Conservation (phyloP, 1,140 invertebrate genomes). For the Penaeus vannamei region DNA sequence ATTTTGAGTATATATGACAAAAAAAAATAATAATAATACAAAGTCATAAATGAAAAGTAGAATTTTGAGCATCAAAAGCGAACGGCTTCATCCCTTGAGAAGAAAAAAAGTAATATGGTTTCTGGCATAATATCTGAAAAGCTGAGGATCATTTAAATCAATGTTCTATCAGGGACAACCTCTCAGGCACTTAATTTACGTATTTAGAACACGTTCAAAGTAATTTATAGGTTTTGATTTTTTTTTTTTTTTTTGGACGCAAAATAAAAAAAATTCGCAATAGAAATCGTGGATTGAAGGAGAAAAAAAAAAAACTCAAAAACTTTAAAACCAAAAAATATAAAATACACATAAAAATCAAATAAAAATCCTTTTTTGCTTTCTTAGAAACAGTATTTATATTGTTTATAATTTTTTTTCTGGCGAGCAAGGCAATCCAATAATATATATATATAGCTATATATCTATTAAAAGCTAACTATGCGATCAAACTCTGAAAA, state of each 20-base stretch:
- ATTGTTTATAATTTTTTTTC: constrained; percentile 26
- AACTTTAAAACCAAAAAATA: not conserved
- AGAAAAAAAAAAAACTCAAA: no score
- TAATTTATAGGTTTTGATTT: constrained; percentile 22
- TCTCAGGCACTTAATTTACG: constrained; percentile 56
- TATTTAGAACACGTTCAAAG: constrained; percentile 35
- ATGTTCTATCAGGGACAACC: constrained; percentile 54
- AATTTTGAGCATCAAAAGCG: constrained; percentile 20
- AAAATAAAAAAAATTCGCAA: not conserved
- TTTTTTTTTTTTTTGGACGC: not conserved
- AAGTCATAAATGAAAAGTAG: not conserved
- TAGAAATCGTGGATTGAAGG: no score
- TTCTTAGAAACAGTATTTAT: not conserved
- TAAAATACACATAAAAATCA: not conserved
- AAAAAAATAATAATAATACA: not conserved
- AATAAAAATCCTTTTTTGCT: no score
- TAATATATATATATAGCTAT: constrained; percentile 19
- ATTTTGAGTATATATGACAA: constrained; percentile 24
- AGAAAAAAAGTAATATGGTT: constrained; percentile 13
- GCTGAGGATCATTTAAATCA: not conserved
- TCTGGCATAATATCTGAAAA: constrained; percentile 10
- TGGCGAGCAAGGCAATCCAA: constrained; percentile 44
- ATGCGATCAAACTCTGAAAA: constrained; percentile 5
- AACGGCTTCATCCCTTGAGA: constrained; percentile 26
- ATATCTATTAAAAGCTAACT: constrained; percentile 35